Percentiles rank a stretch among this genome's conserved stretches.
Conservation (phyloP, 2,797 vertebrate genomes). For the Darevskia mixta region DNA sequence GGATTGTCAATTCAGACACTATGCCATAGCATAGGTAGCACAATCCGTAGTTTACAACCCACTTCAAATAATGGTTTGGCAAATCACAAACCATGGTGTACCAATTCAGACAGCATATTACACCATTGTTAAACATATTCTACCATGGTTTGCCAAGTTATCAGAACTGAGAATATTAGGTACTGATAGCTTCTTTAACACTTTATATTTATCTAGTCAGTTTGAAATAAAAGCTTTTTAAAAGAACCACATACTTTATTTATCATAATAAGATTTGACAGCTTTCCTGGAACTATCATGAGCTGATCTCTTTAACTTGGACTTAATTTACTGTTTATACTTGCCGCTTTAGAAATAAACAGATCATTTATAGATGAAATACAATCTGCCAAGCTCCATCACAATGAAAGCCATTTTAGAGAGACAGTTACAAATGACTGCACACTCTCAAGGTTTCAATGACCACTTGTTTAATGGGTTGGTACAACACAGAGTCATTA, state of each 20-base stretch:
- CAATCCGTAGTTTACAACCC: no score
- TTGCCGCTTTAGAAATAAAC: slow-evolving; percentile 2
- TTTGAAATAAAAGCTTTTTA: not conserved
- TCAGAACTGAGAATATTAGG: not conserved
- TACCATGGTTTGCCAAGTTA: not conserved
- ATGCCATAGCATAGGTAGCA: no score
- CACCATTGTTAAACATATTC: not conserved
- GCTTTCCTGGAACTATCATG: not conserved
- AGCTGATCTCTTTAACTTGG: not conserved
- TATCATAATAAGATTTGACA: not conserved
- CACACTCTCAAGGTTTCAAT: not conserved
- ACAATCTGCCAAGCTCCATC: not conserved
- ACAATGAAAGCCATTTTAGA: slow-evolving; percentile 29
- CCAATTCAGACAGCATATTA: not conserved
- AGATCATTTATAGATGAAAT: slow-evolving; percentile 11
- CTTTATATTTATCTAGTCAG: not conserved
- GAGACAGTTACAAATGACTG: slow-evolving; percentile 27
- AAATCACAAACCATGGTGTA: not conserved
- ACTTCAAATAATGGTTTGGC: not conserved
- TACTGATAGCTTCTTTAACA: not conserved
- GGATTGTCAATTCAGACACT: no score
- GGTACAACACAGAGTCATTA: not conserved
- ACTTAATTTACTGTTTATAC: slow-evolving; percentile 10
- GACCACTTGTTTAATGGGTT: not conserved
- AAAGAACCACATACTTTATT: not conserved